Evolutionary conservation across 2,888 invertebrate genomes (phyloP), one percentile per base, ranked within the genome.

Genomic region (Perithous albicinctus): DNA sequence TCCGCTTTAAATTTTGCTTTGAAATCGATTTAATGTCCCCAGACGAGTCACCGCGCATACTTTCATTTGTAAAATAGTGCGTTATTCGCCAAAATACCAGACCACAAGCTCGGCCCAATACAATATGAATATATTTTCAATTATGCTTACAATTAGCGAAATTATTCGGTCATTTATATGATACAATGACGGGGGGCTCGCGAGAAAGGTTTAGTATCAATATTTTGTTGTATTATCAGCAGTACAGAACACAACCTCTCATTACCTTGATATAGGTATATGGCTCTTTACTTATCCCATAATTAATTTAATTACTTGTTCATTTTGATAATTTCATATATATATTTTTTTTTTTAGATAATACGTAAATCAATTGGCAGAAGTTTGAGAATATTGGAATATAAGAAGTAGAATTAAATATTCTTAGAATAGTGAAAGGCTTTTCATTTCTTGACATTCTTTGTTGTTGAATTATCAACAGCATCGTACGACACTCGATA

Each of bases 1-100:
- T 82, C 51, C 51, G 78, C 78, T 82, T 82, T 69, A 78, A 78
- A 81, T 64, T 63, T 74, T 73, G 73, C 54, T 77, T 77, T 63
- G 20, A 23, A 54, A 54, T 69, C 69, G 79, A 75, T 77, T 76
- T 54, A 61, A 73, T 32, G 66, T 63, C 35, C 66, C 67, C 26
- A 54, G 46, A 64, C 64, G 70, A 26, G 69, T 4, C n/a, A 29
- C 20, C 23, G 3, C 4, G 26, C 8, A n/a, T 20, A 18, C 12
- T 4, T 20, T 18, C 8, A 20, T 29, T 8, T 41, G 63, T 43
- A 54, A 23, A 67, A 48, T 32, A 18, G 29, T 51, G 51, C 35
- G 51, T 26, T 15, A 35, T 20, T 20, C 12, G 3, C 10, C 5
- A 8, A 26, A 12, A 23, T 8, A 6, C 43, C 18, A 7, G n/a